Evolutionary conservation across 2,888 invertebrate genomes (phyloP), one percentile per base, ranked within the genome.

Genomic region (Drosophila borealis): DNA sequence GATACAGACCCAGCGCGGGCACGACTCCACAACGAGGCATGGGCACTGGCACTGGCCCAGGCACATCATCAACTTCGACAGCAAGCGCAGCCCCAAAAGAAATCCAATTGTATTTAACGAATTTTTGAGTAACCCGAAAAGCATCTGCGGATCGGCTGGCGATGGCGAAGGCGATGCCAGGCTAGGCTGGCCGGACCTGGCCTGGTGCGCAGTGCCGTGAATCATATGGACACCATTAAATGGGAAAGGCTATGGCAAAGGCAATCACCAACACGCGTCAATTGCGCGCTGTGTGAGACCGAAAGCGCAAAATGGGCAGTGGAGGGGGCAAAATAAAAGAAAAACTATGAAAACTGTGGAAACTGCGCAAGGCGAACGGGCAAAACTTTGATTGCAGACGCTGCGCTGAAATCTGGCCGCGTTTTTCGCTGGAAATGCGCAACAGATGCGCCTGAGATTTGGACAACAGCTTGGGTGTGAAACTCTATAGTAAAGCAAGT

Each of bases 141-240:
- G 80, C 68, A 70, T 78, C 78, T 59, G 74, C 42, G 67, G 45
- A 72, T 62, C 46, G 71, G 59, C 62, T 61, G 63, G 75, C 59
- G 74, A 77, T 63, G 64, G 33, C 44, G 62, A 66, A 57, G 70
- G 45, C 66, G 65, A 64, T 70, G 78, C 55, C 29, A 25, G 59
- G 51, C 17, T 19, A 13, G 50, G n/a, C 57, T 41, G 50, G 33
- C 45, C 56, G 19, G 29, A 29, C 42, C 54, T 62, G 57, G 74
- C 55, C 64, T 68, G 82, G 70, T 85, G 80, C 76, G 78, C 71
- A 70, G 60, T 69, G 88, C 83, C 70, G 85, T 89, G 89, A 87
- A 89, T 90, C 90, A 90, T 90, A 89, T 90, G 88, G 83, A 89
- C 87, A 89, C 89, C 87, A 89, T 89, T 89, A 89, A 88, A 79